Base-by-base conservation (phyloP, 2,113 vertebrate species). In the Eubucco bourcierii region DNA sequence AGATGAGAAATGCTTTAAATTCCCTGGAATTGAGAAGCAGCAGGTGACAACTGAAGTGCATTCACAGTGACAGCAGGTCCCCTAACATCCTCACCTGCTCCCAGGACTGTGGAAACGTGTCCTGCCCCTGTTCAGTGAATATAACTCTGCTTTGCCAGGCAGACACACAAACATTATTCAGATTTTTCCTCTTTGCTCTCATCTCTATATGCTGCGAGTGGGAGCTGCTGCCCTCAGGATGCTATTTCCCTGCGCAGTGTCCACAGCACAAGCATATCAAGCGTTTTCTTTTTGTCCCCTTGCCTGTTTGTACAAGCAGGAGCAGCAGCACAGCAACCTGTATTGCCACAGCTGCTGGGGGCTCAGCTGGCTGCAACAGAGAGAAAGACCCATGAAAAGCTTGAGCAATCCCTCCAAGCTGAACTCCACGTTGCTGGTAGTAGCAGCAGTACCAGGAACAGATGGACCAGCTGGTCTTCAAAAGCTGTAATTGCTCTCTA, bases 301-400 rank as follows among this genome's bases (percentile, higher is more conserved):
- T n/a, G 46, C 60, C n/a, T 24, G 6, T 37, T 33, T 37, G 29
- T 15, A 64, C 33, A 52, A 15, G 16, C 44, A 14, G 25, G 72
- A 82, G 81, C 17, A 82, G 81, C 17, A 46, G 15, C 12, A 0
- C 23, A 25, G 23, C 50, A 52, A 25, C 50, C 50, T 52, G 6
- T n/a, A 37, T 31, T 52, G 24, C 53, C 19, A 13, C 47, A 67
- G n/a, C 29, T 52, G 34, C 56, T 12, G 2, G 10, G 28, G n/a
- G 27, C 74, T 84, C 74, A 21, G 2, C 9, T 9, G 34, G 27
- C 12, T 20, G 5, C 0, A 0, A n/a, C 1, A 39, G 27, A 44
- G 2, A 37, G 10, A 37, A 2, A 37, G 10, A 24, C 17, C 29
- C 25, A 7, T 10, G n/a, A 9, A 77, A 80, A 28, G 24, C 52